Evolutionary conservation across 1,140 invertebrate genomes (phyloP), one percentile per base, ranked within the genome.

Genomic region (Ganaspis sp.): DNA sequence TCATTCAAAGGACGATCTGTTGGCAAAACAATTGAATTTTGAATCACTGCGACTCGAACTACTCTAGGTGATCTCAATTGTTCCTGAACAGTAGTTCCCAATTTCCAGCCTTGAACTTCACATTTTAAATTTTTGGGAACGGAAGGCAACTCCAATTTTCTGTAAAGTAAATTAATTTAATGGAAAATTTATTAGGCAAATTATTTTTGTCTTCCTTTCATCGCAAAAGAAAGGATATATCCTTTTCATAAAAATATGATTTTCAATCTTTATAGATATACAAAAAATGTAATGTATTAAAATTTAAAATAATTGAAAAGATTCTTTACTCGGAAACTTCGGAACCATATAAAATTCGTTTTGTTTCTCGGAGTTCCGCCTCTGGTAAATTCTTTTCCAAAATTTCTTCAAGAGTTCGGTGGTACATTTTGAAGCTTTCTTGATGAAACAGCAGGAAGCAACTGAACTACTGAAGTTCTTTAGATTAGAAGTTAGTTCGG

Each of bases 1-100:
- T 94, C 93, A n/a, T 89, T 83, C 72, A 99, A 91, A 2, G 96
- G 94, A 3, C 93, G 94, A 54, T 93, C 93, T 4, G 98, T 98
- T 4, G 95, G 93, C 38, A 95, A 75, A 0, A 94, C 95, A 69
- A 99, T 97, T 58, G 94, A 92, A 91, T 99, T 95, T 91, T 99
- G 99, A 80, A 99, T 95, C 38, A 97, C 88, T 9, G 96, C 98
- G 45, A 99, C 93, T 23, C 94, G 89, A 1, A 99, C 95, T 42
- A 96, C 87, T 69, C 96, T 92, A 1, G 95, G 92, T 29, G 92
- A 87, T 64, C 97, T 92, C 1, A 94, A 89, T 83, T 97, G 89
- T 87, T 96, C 96, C 85, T 93, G 90, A 9, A 91, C 86, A 4
- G 93, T 93, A n/a, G 93, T 92, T 6, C 88, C 83, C 82, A 99